A percentile compares a stretch with the other conserved stretches of the same genome.
Evolutionary conservation across 1,140 invertebrate species (phyloP).

Genomic region (Ylistrum balloti): DNA sequence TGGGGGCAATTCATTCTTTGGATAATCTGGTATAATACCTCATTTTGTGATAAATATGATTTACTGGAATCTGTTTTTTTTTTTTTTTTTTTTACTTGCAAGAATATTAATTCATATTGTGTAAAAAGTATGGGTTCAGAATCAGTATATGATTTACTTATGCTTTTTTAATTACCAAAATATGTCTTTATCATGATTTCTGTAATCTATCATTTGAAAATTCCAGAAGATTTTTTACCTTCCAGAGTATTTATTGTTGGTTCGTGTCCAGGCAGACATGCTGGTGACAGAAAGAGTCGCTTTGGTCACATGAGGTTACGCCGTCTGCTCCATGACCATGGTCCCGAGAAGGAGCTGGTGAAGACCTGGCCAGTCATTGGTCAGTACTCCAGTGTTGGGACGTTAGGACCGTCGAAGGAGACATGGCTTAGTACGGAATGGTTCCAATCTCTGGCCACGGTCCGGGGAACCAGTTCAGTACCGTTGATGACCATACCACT

Average conservation of each 20-base stretch:
- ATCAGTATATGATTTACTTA: too few relatives aligned
- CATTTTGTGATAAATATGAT: too few relatives aligned
- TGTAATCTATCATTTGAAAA: background rate
- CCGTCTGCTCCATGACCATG: slow-evolving; percentile 81
- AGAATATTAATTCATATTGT: background rate
- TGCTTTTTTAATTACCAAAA: too few relatives aligned
- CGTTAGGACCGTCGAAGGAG: slow-evolving; percentile 88
- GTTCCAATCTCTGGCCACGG: slow-evolving; percentile 84
- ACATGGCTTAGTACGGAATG: slow-evolving; percentile 89
- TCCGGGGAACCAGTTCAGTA: slow-evolving; percentile 57
- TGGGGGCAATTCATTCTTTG: too few relatives aligned
- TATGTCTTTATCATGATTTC: too few relatives aligned
- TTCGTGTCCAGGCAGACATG: slow-evolving; percentile 92
- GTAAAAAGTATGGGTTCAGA: too few relatives aligned
- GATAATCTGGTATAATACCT: background rate
- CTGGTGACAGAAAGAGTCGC: slow-evolving; percentile 82
- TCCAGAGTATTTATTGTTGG: slow-evolving; percentile 90
- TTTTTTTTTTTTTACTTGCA: too few relatives aligned
- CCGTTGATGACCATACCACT: slow-evolving; percentile 66
- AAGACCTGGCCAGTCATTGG: slow-evolving; percentile 88
- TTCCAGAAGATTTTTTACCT: slow-evolving; percentile 49
- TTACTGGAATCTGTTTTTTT: too few relatives aligned
- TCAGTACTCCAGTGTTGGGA: slow-evolving; percentile 96
- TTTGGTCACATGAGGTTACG: slow-evolving; percentile 89
- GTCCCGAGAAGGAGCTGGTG: slow-evolving; percentile 70